phyloP scores from a whole-genome alignment of 2,113 vertebrate species.

The Entomyzon cyanotis region DNA sequence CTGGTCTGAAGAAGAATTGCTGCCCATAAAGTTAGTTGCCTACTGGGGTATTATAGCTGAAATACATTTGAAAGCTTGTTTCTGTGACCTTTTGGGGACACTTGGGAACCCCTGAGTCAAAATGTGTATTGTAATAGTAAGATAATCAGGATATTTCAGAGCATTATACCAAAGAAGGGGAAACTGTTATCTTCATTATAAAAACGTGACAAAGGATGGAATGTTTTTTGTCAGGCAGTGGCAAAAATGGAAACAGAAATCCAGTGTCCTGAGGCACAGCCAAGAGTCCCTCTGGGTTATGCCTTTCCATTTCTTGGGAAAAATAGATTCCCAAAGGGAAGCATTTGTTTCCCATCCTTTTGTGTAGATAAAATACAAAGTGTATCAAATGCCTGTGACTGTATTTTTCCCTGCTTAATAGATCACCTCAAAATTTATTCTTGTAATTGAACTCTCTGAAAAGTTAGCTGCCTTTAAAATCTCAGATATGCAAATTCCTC shows the following conservation, averaged over 20 bases:
- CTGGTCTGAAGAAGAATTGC: neutral
- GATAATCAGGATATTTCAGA: neutral
- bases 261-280: neutral
- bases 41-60: neutral
- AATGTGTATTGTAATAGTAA: neutral
- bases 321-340: neutral
- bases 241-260: neutral
- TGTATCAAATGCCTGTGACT: neutral
- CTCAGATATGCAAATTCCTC: neutral
- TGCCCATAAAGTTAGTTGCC: neutral
- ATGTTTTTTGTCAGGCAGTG: neutral
- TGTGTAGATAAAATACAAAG: neutral
- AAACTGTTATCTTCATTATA: neutral
- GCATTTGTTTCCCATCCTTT: neutral
- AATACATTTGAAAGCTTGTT: neutral
- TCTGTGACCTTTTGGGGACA: neutral
- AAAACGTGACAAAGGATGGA: neutral
- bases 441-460: neutral
- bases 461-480: conserved; percentile 18
- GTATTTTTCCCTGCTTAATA: neutral
- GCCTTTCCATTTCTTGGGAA: neutral
- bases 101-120: neutral
- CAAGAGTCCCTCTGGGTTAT: neutral
- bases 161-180: neutral
- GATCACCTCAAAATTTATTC: neutral